These are phyloP conservation scores for Frankliniella intonsa DNA, from an alignment of 2,888 invertebrate genomes.

Conservation along the genomic window DNA sequence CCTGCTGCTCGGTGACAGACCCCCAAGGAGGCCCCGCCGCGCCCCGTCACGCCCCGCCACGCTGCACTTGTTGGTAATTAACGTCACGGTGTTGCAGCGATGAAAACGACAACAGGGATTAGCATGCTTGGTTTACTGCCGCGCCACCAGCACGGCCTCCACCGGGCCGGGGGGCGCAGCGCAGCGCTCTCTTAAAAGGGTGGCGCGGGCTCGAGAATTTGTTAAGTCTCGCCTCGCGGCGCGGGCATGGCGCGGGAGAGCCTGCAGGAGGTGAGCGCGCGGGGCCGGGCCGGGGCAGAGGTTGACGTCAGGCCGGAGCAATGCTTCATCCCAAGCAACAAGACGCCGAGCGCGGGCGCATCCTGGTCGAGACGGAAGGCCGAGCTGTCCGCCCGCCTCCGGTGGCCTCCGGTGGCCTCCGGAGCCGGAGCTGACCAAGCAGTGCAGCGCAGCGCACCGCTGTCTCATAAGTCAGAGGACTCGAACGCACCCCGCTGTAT, in stretches of 20 bases:
- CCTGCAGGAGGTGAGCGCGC: no score
- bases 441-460: no score
- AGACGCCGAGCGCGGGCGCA: no score
- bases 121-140: not conserved
- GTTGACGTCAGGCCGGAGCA: no score
- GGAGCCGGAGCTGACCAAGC: no score
- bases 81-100: not conserved
- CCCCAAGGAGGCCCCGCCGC: not conserved
- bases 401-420: no score
- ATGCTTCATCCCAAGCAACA: no score
- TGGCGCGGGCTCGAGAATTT: not conserved
- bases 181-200: not conserved
- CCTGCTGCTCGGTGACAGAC: not conserved
- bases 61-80: conserved; percentile 15
- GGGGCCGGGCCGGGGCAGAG: no score
- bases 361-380: no score
- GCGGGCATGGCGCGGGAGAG: not conserved
- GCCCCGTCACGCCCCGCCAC: not conserved
- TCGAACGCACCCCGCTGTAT: no score
- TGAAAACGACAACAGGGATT: conserved; percentile 12
- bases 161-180: not conserved
- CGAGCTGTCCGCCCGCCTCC: no score
- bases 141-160: not conserved
- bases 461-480: no score
- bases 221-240: not conserved